Conservation (phyloP, 2,888 invertebrate species). For the Clanis bilineata region DNA sequence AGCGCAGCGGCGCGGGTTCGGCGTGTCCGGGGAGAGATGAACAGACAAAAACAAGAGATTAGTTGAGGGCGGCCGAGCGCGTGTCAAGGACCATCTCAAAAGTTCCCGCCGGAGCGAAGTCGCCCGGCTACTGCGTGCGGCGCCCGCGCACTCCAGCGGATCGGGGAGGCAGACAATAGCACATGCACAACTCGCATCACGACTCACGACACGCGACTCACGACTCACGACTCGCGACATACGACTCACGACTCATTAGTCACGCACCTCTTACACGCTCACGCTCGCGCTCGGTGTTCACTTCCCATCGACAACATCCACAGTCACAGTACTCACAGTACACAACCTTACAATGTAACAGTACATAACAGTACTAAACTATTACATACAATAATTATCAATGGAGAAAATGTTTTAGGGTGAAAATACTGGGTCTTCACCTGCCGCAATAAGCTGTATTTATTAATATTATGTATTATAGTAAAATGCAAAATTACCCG, state of each 20-base stretch:
- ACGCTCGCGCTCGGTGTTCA: too few relatives aligned
- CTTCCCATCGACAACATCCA: too few relatives aligned
- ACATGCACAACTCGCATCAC: conserved; percentile 68
- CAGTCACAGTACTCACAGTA: too few relatives aligned
- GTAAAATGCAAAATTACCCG: conserved; percentile 58
- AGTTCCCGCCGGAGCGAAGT: conserved; percentile 83
- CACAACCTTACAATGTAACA: conserved; percentile 63
- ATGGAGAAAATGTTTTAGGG: conserved; percentile 62
- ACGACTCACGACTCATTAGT: too few relatives aligned
- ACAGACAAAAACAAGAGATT: conserved; percentile 86
- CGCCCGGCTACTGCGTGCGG: conserved; percentile 11
- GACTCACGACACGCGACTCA: too few relatives aligned
- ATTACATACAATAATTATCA: conserved; percentile 76
- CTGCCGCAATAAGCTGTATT: conserved; percentile 54
- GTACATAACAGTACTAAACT: too few relatives aligned
- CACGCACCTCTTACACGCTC: too few relatives aligned
- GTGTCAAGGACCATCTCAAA: conserved; percentile 95
- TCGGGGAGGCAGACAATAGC: conserved; percentile 65
- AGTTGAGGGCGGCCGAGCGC: conserved; percentile 81
- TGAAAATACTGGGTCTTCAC: conserved; percentile 52
- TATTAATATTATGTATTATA: conserved; percentile 44
- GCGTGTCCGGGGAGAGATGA: conserved; percentile 87
- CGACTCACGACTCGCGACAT: too few relatives aligned
- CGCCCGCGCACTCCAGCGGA: conserved; percentile 39
- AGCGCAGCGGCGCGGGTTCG: conserved; percentile 85